These are phyloP conservation scores for Aspidiotus rigidus DNA, from an alignment of 2,888 invertebrate species.

Conservation along the genomic window DNA sequence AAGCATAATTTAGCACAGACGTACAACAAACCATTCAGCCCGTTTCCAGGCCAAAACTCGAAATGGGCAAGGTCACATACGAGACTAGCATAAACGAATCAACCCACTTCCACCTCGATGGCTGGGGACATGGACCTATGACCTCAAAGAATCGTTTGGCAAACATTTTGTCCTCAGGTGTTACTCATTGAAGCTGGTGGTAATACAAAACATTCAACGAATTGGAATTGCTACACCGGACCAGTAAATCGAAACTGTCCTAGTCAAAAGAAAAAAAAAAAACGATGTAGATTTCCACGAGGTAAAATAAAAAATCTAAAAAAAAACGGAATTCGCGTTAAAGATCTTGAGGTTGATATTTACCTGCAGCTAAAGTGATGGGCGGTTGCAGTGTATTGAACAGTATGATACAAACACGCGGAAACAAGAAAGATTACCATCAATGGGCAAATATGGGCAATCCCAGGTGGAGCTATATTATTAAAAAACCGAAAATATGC, in stretches of 20 bases:
- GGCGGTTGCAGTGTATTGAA: constrained; percentile 73
- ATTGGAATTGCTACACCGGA: constrained; percentile 74
- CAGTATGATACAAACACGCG: constrained; percentile 69
- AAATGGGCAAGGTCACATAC: too few relatives aligned
- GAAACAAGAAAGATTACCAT: constrained; percentile 62
- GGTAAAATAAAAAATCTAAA: constrained; percentile 39
- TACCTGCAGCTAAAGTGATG: constrained; percentile 57
- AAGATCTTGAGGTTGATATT: not conserved
- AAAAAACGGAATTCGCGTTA: too few relatives aligned
- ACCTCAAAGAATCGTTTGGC: too few relatives aligned
- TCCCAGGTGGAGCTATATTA: constrained; percentile 43
- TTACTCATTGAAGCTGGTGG: constrained; percentile 64
- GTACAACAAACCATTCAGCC: too few relatives aligned
- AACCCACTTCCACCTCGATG: too few relatives aligned
- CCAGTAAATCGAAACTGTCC: constrained; percentile 62
- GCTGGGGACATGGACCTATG: too few relatives aligned
- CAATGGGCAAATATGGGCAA: constrained; percentile 63
- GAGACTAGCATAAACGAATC: too few relatives aligned
- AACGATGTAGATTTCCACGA: constrained; percentile 64
- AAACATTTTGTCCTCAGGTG: constrained; percentile 42
- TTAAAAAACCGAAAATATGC: constrained; percentile 42
- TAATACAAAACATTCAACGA: constrained; percentile 62
- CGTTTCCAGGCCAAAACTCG: too few relatives aligned
- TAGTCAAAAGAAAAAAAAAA: constrained; percentile 55
- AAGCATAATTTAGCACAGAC: too few relatives aligned